phyloP scores from a whole-genome alignment of 2,113 vertebrate genomes.

The Megaptera novaeangliae region DNA sequence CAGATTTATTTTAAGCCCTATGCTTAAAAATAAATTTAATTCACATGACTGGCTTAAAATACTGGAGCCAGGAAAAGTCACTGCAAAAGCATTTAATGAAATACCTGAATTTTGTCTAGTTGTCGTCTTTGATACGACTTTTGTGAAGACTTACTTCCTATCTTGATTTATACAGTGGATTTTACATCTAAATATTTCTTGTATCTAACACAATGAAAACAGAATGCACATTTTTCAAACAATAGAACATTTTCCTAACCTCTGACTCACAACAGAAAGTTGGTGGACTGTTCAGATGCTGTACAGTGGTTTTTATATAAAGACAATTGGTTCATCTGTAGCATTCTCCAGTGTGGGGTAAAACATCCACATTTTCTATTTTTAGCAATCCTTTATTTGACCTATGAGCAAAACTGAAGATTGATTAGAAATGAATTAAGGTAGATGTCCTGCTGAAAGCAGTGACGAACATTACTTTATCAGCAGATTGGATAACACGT shows the following conservation, averaged over 20 bases:
- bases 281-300: not conserved
- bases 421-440: not conserved
- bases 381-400: not conserved
- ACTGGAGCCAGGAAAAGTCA: conserved; percentile 59
- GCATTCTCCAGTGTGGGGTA: not conserved
- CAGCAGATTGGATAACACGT: not conserved
- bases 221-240: conserved; percentile 38
- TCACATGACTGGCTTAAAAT: conserved; percentile 69
- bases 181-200: conserved; percentile 46
- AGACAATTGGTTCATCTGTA: not conserved
- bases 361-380: conserved; percentile 9
- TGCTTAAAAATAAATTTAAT: conserved; percentile 73
- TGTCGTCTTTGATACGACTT: conserved; percentile 18
- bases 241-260: conserved; percentile 6
- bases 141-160: conserved; percentile 40
- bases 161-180: conserved; percentile 15
- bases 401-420: not conserved
- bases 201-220: conserved; percentile 45
- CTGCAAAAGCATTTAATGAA: conserved; percentile 62
- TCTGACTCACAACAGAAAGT: conserved; percentile 2
- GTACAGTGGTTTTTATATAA: not conserved
- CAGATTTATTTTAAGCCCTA: conserved; percentile 73
- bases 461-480: not conserved
- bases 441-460: not conserved
- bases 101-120: conserved; percentile 55